Evolutionary conservation across 2,113 vertebrate genomes (phyloP).

Genomic region (Sturnus vulgaris): DNA sequence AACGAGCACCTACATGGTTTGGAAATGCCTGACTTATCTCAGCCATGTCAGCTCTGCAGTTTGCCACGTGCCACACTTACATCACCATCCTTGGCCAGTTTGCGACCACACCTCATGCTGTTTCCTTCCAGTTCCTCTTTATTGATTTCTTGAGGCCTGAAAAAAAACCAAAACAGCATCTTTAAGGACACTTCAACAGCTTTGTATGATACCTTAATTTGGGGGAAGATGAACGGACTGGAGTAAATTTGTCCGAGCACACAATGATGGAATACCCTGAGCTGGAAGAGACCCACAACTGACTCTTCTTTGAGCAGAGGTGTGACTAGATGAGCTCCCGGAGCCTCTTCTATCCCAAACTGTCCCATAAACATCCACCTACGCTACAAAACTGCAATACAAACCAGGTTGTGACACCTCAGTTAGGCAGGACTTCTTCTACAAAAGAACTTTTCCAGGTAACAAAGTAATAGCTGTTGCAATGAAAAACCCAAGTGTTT

Average conservation of each 20-base stretch:
- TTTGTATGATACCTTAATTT: not conserved
- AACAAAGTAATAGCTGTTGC: not conserved
- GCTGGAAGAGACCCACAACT: not conserved
- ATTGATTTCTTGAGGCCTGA: slow-evolving; percentile 91
- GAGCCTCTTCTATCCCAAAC: not conserved
- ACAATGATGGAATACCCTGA: not conserved
- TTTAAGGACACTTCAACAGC: not conserved
- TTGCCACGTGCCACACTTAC: slow-evolving; percentile 75
- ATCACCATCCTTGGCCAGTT: slow-evolving; percentile 93
- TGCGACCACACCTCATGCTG: slow-evolving; percentile 96
- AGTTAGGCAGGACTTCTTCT: not conserved
- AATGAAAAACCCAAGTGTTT: not conserved
- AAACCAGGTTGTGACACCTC: not conserved
- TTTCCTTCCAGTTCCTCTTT: slow-evolving; percentile 90
- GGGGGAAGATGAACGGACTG: not conserved
- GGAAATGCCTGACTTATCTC: not conserved
- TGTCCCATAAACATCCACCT: not conserved
- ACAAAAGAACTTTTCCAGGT: not conserved
- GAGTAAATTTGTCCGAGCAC: not conserved
- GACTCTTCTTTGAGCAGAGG: not conserved
- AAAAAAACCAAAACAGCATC: not conserved
- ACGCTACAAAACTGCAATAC: not conserved
- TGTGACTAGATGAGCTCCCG: not conserved
- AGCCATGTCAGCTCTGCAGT: not conserved
- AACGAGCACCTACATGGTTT: not conserved